A percentile compares a stretch with the other conserved stretches of the same genome.
These are phyloP conservation scores for Yponomeuta plumbellus DNA, from an alignment of 2,888 invertebrate genomes.

Conservation along the genomic window DNA sequence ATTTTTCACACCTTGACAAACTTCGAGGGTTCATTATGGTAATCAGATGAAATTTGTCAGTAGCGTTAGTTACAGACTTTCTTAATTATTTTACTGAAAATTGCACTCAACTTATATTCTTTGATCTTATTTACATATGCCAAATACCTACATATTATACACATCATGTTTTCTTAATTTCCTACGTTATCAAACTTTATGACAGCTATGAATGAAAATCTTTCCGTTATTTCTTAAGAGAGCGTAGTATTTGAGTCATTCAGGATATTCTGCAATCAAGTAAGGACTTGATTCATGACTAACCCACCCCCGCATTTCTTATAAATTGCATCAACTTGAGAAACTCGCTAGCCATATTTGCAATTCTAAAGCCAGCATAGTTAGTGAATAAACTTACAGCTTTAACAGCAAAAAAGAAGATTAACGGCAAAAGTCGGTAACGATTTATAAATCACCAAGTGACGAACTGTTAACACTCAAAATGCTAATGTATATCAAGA, in stretches of 20 bases:
- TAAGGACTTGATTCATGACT: neutral
- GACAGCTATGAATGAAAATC: neutral
- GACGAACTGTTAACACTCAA: neutral
- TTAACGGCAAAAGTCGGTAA: neutral
- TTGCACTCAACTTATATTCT: neutral
- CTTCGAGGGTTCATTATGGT: neutral
- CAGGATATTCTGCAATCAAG: neutral
- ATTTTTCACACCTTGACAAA: conserved; percentile 18
- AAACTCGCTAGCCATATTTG: neutral
- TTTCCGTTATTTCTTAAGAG: neutral
- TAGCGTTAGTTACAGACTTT: neutral
- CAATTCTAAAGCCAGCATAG: neutral
- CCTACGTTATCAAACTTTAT: neutral
- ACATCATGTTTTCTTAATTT: no score
- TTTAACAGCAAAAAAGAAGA: neutral
- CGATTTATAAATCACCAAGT: neutral
- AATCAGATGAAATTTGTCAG: neutral
- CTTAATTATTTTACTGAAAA: neutral
- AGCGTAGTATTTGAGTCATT: conserved; percentile 4
- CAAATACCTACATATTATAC: no score
- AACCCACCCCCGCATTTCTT: conserved; percentile 10
- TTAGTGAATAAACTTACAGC: neutral
- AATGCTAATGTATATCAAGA: neutral
- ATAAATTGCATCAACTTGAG: conserved; percentile 1
- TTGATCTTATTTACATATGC: no score